These are phyloP conservation scores for Leptoclinus maculatus DNA, from an alignment of 2,797 vertebrate species.

Conservation along the genomic window DNA sequence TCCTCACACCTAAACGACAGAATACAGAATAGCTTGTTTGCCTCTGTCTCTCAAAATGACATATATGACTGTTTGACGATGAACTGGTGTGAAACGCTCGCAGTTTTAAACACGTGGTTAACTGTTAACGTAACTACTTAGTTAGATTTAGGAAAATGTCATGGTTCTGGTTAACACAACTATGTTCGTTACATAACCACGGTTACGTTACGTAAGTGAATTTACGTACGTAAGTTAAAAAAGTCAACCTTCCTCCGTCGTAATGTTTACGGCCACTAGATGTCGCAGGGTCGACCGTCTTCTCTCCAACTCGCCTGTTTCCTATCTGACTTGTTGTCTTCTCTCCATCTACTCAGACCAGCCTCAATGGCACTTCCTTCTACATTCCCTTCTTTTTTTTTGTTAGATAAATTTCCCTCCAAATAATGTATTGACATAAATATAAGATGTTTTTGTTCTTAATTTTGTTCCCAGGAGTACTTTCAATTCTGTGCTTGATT, in stretches of 20 bases:
- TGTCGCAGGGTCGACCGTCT: accelerated
- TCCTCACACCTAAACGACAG: neutral
- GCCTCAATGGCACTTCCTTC: neutral
- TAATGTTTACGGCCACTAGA: neutral
- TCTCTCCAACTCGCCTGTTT: neutral
- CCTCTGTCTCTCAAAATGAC: neutral
- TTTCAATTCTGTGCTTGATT: neutral
- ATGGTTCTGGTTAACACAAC: neutral
- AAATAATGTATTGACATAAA: slow-evolving; percentile 3
- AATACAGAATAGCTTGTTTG: neutral
- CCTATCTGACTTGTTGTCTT: neutral
- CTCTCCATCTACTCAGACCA: neutral
- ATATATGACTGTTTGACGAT: neutral
- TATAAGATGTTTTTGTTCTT: neutral
- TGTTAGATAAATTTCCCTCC: neutral
- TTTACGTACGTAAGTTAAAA: neutral
- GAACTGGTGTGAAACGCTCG: neutral
- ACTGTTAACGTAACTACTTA: neutral
- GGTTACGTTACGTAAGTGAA: neutral
- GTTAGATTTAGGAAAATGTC: neutral
- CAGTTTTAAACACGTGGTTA: neutral
- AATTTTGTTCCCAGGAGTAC: slow-evolving; percentile 3
- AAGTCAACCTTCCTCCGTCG: neutral
- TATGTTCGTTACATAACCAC: neutral
- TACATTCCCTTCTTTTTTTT: neutral